A percentile compares a stretch with the other conserved stretches of the same genome.
These are phyloP conservation scores for Salvelinus fontinalis DNA, from an alignment of 2,113 vertebrate genomes.

Conservation along the genomic window DNA sequence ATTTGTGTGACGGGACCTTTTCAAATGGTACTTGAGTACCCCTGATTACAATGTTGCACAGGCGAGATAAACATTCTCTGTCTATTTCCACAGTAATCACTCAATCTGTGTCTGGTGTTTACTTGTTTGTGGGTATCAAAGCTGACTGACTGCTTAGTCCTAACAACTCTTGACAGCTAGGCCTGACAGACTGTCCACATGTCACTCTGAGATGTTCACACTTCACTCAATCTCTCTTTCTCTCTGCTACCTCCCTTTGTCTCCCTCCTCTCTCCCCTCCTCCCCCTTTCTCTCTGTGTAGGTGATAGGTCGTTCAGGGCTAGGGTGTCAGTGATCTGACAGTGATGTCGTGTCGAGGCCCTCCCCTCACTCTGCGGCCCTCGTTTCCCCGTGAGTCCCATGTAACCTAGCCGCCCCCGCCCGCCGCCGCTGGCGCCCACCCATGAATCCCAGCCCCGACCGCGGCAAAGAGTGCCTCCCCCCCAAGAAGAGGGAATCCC, in stretches of 20 bases:
- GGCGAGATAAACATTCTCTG: no score
- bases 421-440: conserved; percentile 70
- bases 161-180: conserved; percentile 29
- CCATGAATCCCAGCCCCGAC: conserved; percentile 80
- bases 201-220: conserved; percentile 20
- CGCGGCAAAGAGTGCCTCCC: conserved; percentile 80
- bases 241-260: background rate
- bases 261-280: background rate
- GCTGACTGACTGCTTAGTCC: conserved; percentile 32
- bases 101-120: conserved; percentile 35
- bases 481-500: conserved; percentile 80
- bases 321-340: conserved; percentile 43
- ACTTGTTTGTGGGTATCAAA: conserved; percentile 39
- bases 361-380: conserved; percentile 62
- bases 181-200: conserved; percentile 29
- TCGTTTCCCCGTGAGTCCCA: conserved; percentile 75
- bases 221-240: conserved; percentile 10
- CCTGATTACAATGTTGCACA: no score
- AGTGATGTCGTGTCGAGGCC: conserved; percentile 74
- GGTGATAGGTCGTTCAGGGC: conserved; percentile 57
- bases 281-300: conserved; percentile 25
- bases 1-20: no score
- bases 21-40: no score
- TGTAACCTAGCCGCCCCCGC: conserved; percentile 77
- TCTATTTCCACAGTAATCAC: no score